These are phyloP conservation scores for Platichthys flesus DNA, from an alignment of 2,113 vertebrate species.

Conservation along the genomic window DNA sequence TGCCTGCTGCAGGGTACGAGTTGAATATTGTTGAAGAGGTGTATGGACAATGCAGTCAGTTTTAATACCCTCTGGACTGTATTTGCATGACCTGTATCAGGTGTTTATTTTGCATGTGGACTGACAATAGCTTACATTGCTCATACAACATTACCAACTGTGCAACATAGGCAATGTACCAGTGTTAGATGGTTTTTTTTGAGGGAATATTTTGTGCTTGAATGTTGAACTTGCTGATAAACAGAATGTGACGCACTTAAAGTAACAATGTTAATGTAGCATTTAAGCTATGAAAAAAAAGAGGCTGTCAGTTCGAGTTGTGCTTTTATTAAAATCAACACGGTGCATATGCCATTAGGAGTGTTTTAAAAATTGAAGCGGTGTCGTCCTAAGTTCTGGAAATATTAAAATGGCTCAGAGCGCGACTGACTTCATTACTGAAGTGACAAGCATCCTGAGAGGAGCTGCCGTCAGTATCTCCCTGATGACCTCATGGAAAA, in stretches of 20 bases:
- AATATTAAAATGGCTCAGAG: conserved; percentile 25
- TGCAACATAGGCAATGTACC: neutral
- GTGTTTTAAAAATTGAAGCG: conserved; percentile 6
- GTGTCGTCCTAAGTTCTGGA: conserved; percentile 14
- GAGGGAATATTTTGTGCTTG: neutral
- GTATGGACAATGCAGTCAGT: conserved; percentile 34
- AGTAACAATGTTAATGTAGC: neutral
- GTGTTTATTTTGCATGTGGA: conserved; percentile 4
- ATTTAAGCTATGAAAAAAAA: no score
- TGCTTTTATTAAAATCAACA: conserved; percentile 18
- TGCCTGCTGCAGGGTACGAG: neutral
- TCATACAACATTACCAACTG: neutral
- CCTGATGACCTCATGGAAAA: conserved; percentile 23
- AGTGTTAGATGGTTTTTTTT: neutral
- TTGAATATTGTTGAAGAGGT: conserved; percentile 26
- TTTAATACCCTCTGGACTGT: conserved; percentile 19
- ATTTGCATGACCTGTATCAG: conserved; percentile 20
- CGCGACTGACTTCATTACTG: neutral
- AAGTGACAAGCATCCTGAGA: conserved; percentile 7
- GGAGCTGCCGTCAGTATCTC: neutral
- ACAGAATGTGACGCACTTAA: neutral
- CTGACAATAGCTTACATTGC: conserved; percentile 4
- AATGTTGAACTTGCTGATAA: neutral
- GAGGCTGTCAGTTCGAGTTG: neutral
- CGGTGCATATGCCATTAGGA: neutral